Conservation (phyloP, 2,888 invertebrate species). For the Rhopalosiphum nymphaeae region DNA sequence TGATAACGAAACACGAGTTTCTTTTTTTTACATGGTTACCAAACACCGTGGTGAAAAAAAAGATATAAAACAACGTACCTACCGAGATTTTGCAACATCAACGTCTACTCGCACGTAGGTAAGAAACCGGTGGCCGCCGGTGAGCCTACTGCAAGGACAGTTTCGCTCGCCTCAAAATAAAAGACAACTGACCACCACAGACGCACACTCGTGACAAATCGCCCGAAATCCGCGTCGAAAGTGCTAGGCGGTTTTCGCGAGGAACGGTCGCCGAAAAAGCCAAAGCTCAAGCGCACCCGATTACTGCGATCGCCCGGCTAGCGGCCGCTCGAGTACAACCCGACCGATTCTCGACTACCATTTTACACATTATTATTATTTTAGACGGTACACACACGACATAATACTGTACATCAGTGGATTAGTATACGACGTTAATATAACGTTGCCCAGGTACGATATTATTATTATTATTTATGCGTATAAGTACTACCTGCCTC, state of each 20-base stretch:
- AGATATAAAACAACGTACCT: neutral
- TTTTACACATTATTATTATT: neutral
- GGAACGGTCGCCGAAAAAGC: neutral
- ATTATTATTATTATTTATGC: conserved; percentile 7
- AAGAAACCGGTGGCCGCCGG: neutral
- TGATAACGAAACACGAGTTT: conserved; percentile 21
- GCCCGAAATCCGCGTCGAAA: neutral
- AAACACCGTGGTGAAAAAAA: neutral
- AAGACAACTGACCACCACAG: neutral
- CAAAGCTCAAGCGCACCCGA: neutral
- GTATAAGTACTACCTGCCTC: neutral
- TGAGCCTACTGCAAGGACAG: neutral
- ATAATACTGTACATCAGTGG: neutral
- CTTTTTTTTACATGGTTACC: neutral
- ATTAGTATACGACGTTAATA: neutral
- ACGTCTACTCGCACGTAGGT: neutral
- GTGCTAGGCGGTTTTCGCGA: neutral
- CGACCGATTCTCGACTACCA: neutral
- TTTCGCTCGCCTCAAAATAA: neutral
- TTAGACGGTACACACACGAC: neutral
- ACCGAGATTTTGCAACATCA: neutral
- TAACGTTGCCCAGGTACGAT: neutral
- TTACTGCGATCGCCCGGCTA: neutral
- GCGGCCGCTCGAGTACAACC: neutral
- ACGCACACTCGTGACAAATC: too few species aligned